Conservation (phyloP, 30 jellyfish, hydroid and myxozoan species). For the Turritopsis dohrnii region DNA sequence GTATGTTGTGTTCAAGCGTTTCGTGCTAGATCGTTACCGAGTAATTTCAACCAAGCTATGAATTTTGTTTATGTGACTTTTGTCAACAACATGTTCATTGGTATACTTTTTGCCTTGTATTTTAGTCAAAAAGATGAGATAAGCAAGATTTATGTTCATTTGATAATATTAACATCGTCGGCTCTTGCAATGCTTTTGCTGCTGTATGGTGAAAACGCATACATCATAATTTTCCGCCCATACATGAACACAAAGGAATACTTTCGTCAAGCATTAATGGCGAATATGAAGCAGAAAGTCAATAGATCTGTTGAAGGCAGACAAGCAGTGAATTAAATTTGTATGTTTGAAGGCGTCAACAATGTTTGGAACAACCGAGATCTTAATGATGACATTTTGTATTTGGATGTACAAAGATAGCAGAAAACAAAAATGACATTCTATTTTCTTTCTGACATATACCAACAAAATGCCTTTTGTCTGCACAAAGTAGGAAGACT, state of each 20-base stretch:
- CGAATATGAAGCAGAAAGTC: background rate
- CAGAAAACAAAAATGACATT: no score
- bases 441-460: no score
- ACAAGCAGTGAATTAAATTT: background rate
- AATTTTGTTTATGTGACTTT: conserved; percentile 18
- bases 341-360: no score
- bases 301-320: background rate
- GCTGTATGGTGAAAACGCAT: background rate
- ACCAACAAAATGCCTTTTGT: no score
- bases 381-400: no score
- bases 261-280: background rate
- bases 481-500: no score
- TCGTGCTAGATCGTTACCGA: background rate
- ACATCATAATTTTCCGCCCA: background rate
- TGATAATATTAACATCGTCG: background rate
- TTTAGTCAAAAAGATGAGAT: background rate
- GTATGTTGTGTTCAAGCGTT: conserved; percentile 3
- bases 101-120: background rate
- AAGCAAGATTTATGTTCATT: background rate
- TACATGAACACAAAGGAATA: background rate
- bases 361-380: no score
- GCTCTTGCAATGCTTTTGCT: background rate
- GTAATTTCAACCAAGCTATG: conserved; percentile 7
- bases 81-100: conserved; percentile 1
- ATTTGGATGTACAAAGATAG: no score